Conservation (phyloP, 2,113 vertebrate species). For the Toxotes chatareus region DNA sequence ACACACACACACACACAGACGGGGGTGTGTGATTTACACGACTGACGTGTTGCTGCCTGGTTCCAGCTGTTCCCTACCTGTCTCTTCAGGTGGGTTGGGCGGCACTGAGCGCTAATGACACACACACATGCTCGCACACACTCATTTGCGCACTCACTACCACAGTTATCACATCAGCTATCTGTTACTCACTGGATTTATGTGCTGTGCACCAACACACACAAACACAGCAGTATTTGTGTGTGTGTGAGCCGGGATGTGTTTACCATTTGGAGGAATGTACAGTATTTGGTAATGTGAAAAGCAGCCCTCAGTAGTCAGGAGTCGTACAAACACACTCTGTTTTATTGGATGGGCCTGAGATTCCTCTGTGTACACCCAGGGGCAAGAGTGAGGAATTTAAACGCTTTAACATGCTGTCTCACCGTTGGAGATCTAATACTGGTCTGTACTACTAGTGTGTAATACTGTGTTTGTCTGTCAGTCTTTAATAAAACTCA, state of each 20-base stretch:
- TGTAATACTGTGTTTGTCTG: not conserved
- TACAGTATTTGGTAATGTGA: constrained; percentile 82
- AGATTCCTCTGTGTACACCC: constrained; percentile 44
- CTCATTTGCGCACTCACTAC: constrained; percentile 47
- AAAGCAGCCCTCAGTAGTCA: constrained; percentile 73
- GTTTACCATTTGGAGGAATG: constrained; percentile 83
- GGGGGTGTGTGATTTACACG: constrained; percentile 35
- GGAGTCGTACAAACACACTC: constrained; percentile 75
- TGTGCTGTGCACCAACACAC: constrained; percentile 33
- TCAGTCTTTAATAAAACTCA: not conserved
- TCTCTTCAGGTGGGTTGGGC: constrained; percentile 48
- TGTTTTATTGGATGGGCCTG: constrained; percentile 70
- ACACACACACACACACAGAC: constrained; percentile 1
- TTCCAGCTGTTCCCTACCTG: constrained; percentile 72
- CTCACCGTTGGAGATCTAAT: constrained; percentile 30
- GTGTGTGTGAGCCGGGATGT: constrained; percentile 49
- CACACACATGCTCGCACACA: constrained; percentile 34
- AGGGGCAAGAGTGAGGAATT: constrained; percentile 41
- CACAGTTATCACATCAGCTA: constrained; percentile 36
- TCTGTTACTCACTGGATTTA: constrained; percentile 69
- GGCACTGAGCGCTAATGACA: constrained; percentile 48
- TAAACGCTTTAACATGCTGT: constrained; percentile 57
- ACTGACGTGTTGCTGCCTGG: constrained; percentile 70
- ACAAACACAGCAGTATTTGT: constrained; percentile 53
- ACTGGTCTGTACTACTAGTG: not conserved